Evolutionary conservation across 37 sponge, comb jelly and placozoan species (phyloP).

Genomic region (Petrosia ficiformis): DNA sequence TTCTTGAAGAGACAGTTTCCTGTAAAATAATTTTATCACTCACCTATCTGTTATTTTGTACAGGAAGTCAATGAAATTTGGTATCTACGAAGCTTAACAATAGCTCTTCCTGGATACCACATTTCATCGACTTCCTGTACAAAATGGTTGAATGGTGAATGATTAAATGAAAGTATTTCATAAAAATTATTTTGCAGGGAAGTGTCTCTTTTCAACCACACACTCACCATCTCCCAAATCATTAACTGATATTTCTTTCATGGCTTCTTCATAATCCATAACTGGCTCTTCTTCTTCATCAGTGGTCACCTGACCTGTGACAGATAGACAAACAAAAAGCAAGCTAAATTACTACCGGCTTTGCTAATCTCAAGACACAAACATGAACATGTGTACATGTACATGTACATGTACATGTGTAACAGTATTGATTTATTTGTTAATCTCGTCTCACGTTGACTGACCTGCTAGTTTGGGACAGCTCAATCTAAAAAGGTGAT

Average conservation of each 20-base stretch:
- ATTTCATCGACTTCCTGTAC: too few relatives aligned
- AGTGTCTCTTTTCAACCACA: background rate
- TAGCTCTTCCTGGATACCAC: too few relatives aligned
- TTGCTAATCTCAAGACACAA: constrained; percentile 9
- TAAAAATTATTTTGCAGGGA: background rate
- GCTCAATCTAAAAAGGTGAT: constrained; percentile 92
- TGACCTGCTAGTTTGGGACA: constrained; percentile 62
- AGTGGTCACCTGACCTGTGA: background rate
- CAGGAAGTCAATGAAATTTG: too few relatives aligned
- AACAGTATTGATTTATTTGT: background rate
- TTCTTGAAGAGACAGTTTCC: too few relatives aligned
- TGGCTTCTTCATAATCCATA: constrained; percentile 81
- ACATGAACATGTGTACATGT: background rate
- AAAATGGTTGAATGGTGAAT: too few relatives aligned
- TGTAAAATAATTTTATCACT: background rate
- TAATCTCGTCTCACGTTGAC: constrained; percentile 12
- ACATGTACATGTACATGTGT: too few relatives aligned
- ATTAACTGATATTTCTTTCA: constrained; percentile 72
- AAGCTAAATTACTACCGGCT: background rate
- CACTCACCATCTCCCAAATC: constrained; percentile 53
- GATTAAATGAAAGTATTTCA: too few relatives aligned
- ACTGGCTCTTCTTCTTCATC: constrained; percentile 29
- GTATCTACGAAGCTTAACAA: too few relatives aligned
- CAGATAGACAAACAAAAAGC: constrained; percentile 6
- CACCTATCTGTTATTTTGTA: background rate